phyloP scores from a whole-genome alignment of 2,113 vertebrate species.

The Seriola rivoliana region DNA sequence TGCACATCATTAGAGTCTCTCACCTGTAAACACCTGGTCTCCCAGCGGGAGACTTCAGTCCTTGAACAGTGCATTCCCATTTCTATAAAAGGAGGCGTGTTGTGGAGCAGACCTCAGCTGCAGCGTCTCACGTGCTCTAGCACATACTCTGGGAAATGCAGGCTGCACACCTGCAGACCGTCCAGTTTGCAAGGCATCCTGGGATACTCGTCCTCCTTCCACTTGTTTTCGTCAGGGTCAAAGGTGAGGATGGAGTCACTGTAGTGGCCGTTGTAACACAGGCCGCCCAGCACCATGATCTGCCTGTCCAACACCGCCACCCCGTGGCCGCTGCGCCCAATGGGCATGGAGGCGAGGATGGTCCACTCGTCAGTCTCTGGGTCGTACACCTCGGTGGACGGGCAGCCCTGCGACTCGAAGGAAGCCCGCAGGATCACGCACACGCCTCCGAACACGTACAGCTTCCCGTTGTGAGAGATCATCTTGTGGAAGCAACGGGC shows the following conservation, averaged over 20 bases:
- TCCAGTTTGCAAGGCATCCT: constrained; percentile 99
- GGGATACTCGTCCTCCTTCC: constrained; percentile 99
- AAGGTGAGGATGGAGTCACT: constrained; percentile 99
- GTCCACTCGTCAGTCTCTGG: constrained; percentile 98
- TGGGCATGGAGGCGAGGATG: constrained; percentile 99
- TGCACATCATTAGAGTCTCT: constrained; percentile 49
- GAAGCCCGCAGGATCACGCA: constrained; percentile 98
- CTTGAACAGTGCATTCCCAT: constrained; percentile 11
- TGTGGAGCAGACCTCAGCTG: constrained; percentile 85
- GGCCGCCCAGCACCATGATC: constrained; percentile 99
- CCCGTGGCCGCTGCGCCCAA: constrained; percentile 97
- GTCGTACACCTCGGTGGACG: constrained; percentile 98
- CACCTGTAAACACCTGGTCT: constrained; percentile 68
- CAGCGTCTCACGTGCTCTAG: constrained; percentile 96
- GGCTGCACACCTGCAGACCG: constrained; percentile 97
- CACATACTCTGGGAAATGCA: constrained; percentile 98
- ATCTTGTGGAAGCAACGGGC: constrained; percentile 99
- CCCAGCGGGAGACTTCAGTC: constrained; percentile 36
- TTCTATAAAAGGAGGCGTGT: constrained; percentile 53
- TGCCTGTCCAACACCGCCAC: constrained; percentile 97
- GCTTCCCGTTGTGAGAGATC: constrained; percentile 98
- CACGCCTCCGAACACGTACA: constrained; percentile 98
- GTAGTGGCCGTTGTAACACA: constrained; percentile 99
- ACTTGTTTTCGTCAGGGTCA: constrained; percentile 98
- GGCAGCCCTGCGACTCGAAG: constrained; percentile 99